These are phyloP conservation scores for Nannoperca australis DNA, from an alignment of 2,797 vertebrate genomes.

Conservation along the genomic window DNA sequence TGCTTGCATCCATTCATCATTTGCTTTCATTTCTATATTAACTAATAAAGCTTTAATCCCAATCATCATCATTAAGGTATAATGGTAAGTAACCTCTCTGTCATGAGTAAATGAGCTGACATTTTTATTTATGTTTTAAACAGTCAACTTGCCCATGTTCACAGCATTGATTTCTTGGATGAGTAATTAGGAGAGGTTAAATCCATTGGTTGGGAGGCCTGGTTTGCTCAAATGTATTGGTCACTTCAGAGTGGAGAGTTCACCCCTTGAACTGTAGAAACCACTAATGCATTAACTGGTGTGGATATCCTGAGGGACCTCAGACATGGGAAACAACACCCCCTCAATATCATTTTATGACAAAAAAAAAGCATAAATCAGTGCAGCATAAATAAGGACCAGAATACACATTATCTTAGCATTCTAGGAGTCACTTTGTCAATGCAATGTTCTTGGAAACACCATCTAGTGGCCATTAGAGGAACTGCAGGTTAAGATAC, in stretches of 20 bases:
- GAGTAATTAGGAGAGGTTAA: constrained; percentile 6
- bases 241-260: background rate
- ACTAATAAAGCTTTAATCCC: background rate
- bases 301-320: background rate
- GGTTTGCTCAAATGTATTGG: background rate
- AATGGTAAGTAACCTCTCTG: constrained; percentile 1
- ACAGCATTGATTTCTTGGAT: constrained; percentile 1
- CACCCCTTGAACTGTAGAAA: background rate
- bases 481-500: constrained; percentile 21
- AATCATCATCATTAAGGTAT: constrained; percentile 19
- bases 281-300: background rate
- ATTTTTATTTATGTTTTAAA: constrained; percentile 1
- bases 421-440: background rate
- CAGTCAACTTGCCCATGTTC: background rate
- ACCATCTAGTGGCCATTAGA: constrained; percentile 46
- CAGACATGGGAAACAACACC: too few species aligned
- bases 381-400: background rate
- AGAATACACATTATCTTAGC: background rate
- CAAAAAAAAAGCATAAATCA: background rate
- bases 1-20: background rate
- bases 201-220: background rate
- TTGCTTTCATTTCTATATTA: background rate
- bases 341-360: background rate
- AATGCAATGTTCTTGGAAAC: background rate
- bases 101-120: constrained; percentile 5